phyloP scores from a whole-genome alignment of 2,113 vertebrate species.

The Monopterus albus region DNA sequence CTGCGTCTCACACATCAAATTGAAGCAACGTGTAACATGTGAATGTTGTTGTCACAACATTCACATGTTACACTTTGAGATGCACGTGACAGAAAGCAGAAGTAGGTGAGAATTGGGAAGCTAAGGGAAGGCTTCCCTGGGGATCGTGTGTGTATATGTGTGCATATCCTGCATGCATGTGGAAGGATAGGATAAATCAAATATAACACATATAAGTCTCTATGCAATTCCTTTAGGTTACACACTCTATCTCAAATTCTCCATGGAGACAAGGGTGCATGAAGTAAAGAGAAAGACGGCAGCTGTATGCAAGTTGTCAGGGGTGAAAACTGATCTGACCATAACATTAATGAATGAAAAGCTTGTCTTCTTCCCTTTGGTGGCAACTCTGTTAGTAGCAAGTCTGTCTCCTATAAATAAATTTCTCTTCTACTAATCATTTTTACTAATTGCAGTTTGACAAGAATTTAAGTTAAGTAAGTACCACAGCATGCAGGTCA shows the following conservation, averaged over 20 bases:
- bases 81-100: slow-evolving; percentile 74
- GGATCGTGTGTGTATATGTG: slow-evolving; percentile 50
- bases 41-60: slow-evolving; percentile 81
- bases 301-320: slow-evolving; percentile 10
- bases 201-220: slow-evolving; percentile 25
- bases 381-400: background rate
- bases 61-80: slow-evolving; percentile 36
- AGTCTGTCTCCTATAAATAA: too few relatives aligned
- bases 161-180: slow-evolving; percentile 9
- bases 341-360: slow-evolving; percentile 5
- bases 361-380: background rate
- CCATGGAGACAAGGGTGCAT: slow-evolving; percentile 33
- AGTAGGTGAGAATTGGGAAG: slow-evolving; percentile 83
- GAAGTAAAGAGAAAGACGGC: slow-evolving; percentile 6
- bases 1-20: slow-evolving; percentile 85
- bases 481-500: too few relatives aligned
- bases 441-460: too few relatives aligned
- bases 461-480: too few relatives aligned
- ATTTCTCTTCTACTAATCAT: too few relatives aligned
- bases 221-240: slow-evolving; percentile 26
- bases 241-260: slow-evolving; percentile 35
- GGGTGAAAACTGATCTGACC: slow-evolving; percentile 17
- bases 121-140: slow-evolving; percentile 70
- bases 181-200: too few relatives aligned
- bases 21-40: slow-evolving; percentile 83